Percentiles rank a stretch among this genome's conserved stretches.
Conservation (phyloP, 2,797 vertebrate genomes). For the Rhyacichthys aspro region DNA sequence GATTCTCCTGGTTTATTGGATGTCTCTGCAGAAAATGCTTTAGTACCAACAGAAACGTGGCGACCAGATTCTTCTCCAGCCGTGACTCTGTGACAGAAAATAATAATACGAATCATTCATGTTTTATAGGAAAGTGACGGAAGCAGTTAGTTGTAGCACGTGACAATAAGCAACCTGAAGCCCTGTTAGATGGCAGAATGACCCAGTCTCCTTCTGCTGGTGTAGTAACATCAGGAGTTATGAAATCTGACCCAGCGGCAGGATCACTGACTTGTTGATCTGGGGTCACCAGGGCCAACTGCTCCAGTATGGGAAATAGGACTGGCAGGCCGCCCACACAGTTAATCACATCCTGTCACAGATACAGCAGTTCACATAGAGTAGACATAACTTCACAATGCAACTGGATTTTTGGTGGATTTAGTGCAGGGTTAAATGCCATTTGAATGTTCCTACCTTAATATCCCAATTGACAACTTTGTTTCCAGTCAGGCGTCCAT, state of each 20-base stretch:
- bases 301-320: constrained; percentile 92
- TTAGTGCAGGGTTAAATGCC: not conserved
- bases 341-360: constrained; percentile 91
- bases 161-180: constrained; percentile 84
- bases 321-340: constrained; percentile 92
- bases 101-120: not conserved
- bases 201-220: constrained; percentile 92
- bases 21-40: constrained; percentile 97
- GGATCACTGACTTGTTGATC: constrained; percentile 71
- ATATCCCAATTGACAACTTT: constrained; percentile 98
- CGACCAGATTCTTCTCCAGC: constrained; percentile 92
- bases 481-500: constrained; percentile 96
- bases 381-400: not conserved
- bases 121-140: not conserved
- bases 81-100: constrained; percentile 85
- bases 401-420: not conserved
- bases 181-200: constrained; percentile 88
- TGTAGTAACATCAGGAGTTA: constrained; percentile 83
- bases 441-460: constrained; percentile 79
- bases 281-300: constrained; percentile 83
- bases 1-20: constrained; percentile 92
- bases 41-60: constrained; percentile 92
- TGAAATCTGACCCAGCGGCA: constrained; percentile 67
- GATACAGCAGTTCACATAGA: not conserved
- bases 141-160: not conserved